These are phyloP conservation scores for Trilocha varians DNA, from an alignment of 2,888 invertebrate species.

Conservation along the genomic window DNA sequence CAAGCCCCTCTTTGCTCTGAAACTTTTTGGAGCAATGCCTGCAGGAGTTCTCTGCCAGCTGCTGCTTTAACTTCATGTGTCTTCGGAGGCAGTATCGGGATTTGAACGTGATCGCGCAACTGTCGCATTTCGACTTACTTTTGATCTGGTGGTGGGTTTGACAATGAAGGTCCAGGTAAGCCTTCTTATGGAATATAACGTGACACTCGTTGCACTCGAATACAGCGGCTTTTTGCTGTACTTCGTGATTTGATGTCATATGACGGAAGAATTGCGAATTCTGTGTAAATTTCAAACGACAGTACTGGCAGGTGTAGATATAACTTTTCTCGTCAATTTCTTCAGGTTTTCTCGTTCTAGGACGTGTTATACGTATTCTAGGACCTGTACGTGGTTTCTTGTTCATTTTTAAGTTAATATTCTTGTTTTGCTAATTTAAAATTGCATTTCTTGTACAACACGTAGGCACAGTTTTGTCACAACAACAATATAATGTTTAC, in stretches of 20 bases:
- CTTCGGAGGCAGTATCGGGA: conserved; percentile 56
- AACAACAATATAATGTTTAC: neutral
- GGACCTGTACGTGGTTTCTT: conserved; percentile 57
- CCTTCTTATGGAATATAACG: conserved; percentile 50
- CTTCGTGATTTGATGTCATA: conserved; percentile 58
- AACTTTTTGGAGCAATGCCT: conserved; percentile 60
- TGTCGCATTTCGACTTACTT: conserved; percentile 56
- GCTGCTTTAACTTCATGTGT: conserved; percentile 54
- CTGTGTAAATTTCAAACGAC: conserved; percentile 54
- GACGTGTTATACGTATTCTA: conserved; percentile 50
- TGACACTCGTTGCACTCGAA: conserved; percentile 60
- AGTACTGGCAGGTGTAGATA: conserved; percentile 58
- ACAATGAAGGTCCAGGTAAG: conserved; percentile 47
- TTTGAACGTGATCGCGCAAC: conserved; percentile 58
- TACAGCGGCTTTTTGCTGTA: conserved; percentile 48
- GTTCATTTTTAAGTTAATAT: conserved; percentile 38
- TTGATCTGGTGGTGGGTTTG: conserved; percentile 50
- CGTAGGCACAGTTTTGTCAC: neutral
- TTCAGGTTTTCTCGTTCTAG: conserved; percentile 34
- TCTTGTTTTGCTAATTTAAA: neutral
- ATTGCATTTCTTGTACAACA: neutral
- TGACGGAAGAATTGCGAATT: conserved; percentile 63
- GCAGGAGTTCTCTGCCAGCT: conserved; percentile 52
- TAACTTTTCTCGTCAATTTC: conserved; percentile 42
- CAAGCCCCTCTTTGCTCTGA: conserved; percentile 39